These are phyloP conservation scores for Drosophila ogumai DNA, from an alignment of 1,140 invertebrate species.

Conservation along the genomic window DNA sequence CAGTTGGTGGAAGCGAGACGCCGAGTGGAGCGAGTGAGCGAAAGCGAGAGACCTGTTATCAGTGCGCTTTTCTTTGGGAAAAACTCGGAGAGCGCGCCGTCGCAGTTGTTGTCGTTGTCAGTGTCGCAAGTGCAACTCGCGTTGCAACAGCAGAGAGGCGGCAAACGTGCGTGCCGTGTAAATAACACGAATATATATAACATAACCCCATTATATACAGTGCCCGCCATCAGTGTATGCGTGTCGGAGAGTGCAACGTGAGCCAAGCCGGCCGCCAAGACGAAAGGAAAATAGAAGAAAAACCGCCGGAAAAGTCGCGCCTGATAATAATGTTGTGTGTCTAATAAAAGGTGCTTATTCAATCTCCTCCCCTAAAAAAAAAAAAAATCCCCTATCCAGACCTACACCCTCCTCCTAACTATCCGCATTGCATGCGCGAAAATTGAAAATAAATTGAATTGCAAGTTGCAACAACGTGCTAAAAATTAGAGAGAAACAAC, in stretches of 20 bases:
- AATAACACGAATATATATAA: conserved; percentile 52
- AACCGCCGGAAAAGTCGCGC: conserved; percentile 49
- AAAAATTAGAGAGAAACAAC: conserved; percentile 50
- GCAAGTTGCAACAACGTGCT: conserved; percentile 80
- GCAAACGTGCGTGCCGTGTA: conserved; percentile 75
- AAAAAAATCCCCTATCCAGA: conserved; percentile 7
- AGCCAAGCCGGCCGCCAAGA: conserved; percentile 47
- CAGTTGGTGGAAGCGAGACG: conserved; percentile 28
- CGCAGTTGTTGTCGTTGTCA: conserved; percentile 53
- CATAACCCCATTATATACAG: conserved; percentile 26
- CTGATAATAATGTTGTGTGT: conserved; percentile 73
- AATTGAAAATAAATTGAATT: conserved; percentile 84
- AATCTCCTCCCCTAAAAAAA: conserved; percentile 18
- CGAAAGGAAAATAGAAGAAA: conserved; percentile 19
- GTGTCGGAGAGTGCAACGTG: conserved; percentile 34
- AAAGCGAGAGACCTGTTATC: conserved; percentile 28
- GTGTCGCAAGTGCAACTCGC: conserved; percentile 47
- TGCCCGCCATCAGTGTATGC: conserved; percentile 41
- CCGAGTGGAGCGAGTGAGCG: conserved; percentile 35
- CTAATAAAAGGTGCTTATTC: conserved; percentile 67
- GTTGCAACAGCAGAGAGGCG: conserved; percentile 65
- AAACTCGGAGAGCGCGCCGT: conserved; percentile 53
- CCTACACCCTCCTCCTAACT: neutral
- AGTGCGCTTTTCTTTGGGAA: conserved; percentile 23
- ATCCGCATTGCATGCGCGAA: conserved; percentile 64